phyloP scores from a whole-genome alignment of 2,797 vertebrate genomes.

The Phoebastria nigripes region DNA sequence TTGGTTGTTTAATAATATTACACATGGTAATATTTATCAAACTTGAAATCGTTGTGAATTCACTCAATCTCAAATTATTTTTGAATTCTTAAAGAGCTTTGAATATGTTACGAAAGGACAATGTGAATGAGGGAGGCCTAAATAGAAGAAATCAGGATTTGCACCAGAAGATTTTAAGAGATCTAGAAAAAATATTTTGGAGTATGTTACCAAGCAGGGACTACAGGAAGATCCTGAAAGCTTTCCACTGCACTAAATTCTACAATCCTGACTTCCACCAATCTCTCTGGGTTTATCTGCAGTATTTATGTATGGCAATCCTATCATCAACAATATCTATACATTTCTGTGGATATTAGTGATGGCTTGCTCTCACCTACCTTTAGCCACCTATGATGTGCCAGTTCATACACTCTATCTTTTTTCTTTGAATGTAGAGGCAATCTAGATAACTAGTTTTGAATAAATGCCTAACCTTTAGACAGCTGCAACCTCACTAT shows the following conservation, averaged over 20 bases:
- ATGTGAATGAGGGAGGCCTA: background rate
- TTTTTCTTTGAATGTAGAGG: background rate
- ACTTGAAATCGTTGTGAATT: background rate
- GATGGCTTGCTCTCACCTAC: background rate
- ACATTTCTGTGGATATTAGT: background rate
- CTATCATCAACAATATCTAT: background rate
- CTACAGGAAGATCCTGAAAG: background rate
- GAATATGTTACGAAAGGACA: background rate
- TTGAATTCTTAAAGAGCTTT: background rate
- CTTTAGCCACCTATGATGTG: background rate
- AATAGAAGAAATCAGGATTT: background rate
- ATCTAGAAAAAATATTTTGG: background rate
- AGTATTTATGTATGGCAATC: background rate
- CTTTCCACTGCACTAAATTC: background rate
- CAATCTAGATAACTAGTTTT: background rate
- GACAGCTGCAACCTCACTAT: background rate
- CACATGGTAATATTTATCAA: background rate
- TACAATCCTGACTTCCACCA: background rate
- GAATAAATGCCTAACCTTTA: background rate
- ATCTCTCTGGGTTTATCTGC: background rate
- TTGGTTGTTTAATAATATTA: background rate
- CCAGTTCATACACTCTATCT: background rate
- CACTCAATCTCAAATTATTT: background rate
- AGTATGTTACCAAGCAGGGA: background rate
- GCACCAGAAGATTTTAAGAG: background rate